Base-by-base conservation (phyloP, 1,140 invertebrate species). In the Mercenaria mercenaria region DNA sequence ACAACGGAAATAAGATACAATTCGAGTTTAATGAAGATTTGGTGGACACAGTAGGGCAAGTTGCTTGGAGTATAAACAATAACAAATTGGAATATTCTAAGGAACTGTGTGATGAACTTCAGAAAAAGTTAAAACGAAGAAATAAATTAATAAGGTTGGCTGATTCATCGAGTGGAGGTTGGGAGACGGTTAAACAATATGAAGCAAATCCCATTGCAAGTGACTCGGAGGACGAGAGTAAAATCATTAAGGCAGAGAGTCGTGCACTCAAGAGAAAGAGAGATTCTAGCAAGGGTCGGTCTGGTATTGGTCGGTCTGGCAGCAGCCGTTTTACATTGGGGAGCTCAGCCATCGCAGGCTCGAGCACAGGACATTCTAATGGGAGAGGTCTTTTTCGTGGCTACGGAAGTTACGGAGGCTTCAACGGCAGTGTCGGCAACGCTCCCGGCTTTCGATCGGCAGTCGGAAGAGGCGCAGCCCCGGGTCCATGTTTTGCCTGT, bases 11-110 rank as follows among this genome's bases (percentile, higher is more conserved):
- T 47, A 81, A 81, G 26, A 39, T 41, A 11, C 50, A 81, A 59
- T 59, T 81, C 18, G 47, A 81, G 11, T 81, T 81, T 81, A 59
- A 81, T 81, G 37, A 56, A 61, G 56, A 61, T 8, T 11, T 81
- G 59, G 23, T 50, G 26, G 43, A 74, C 74, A n/a, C n/a, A n/a
- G n/a, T n/a, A n/a, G n/a, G n/a, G n/a, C n/a, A n/a, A n/a, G n/a
- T n/a, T 18, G n/a, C 3, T 15, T 69, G 26, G 79, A 13, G 20
- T 34, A 26, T 50, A 26, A 0, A 37, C 8, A 20, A 84, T 56
- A 50, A n/a, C 26, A 69, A 47, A 29, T 34, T 47, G 23, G 20
- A 52, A 8, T 84, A 69, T 69, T 67, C 18, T 0, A 32, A 41
- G 3, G 34, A 84, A 50, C n/a, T 84, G 0, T 72, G 18, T 26